Base-by-base conservation (phyloP, 2,113 vertebrate genomes). In the Salminus brasiliensis region DNA sequence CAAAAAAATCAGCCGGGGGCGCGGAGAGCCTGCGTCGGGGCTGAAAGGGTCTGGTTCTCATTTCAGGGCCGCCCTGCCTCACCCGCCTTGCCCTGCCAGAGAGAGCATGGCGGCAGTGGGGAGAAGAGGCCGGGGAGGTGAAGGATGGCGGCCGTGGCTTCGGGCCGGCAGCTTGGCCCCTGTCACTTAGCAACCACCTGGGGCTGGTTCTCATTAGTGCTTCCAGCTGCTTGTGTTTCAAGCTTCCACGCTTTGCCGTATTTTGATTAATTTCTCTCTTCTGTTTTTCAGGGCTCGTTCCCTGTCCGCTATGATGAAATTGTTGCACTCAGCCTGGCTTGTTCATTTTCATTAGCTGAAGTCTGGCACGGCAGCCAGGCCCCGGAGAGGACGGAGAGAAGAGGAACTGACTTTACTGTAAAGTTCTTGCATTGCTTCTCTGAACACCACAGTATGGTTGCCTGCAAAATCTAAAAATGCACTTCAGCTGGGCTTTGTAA, bases 21-120 rank as follows among this genome's bases (percentile, higher is more conserved):
- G 89, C 91, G 93, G 72, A 91, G 89, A 91, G 89, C 89, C 90
- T 92, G 91, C 88, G 87, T 87, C 85, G 84, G 91, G 90, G 88
- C 88, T 87, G 90, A 91, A 77, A 76, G 88, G 88, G 90, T 92
- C 92, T 94, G 93, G 90, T 94, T 94, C 90, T 93, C 91, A 93
- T 94, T 94, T 84, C 36, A 86, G 88, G 88, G 66, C 84, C 36
- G 87, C 88, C 91, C 90, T 89, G 90, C 85, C 90, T 92, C 88
- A n/a, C 73, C 88, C 90, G 88, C 87, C 85, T 87, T 88, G 84
- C 83, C 79, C 88, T 87, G 88, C 91, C 90, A 91, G 88, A 85
- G 86, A 88, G 87, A 90, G 82, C 87, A 87, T 87, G 87, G 88
- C 87, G 87, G 88, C 72, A 52, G 82, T 88, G 82, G 81, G 84